These are phyloP conservation scores for Elephas maximus DNA, from an alignment of 2,113 vertebrate genomes.

Conservation along the genomic window DNA sequence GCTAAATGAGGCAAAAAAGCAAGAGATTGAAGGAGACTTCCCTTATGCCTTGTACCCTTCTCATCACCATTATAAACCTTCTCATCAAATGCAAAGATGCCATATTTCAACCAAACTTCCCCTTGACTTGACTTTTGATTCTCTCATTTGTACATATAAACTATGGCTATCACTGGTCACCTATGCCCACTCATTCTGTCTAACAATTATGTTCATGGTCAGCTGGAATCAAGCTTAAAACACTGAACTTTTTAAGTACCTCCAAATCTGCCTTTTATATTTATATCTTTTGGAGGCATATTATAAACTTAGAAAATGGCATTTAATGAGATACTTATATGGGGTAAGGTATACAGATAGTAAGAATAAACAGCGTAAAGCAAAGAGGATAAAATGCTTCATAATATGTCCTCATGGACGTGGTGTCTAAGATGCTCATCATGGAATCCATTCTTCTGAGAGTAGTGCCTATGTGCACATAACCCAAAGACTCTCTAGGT, in stretches of 20 bases:
- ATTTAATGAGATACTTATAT: neutral
- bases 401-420: neutral
- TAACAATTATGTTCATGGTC: neutral
- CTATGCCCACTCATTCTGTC: neutral
- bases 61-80: neutral
- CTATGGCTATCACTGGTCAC: neutral
- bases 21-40: neutral
- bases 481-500: neutral
- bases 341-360: neutral
- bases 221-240: neutral
- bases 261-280: neutral
- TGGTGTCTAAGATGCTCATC: neutral
- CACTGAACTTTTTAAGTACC: neutral
- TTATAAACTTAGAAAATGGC: neutral
- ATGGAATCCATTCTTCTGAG: neutral
- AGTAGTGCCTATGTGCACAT: neutral
- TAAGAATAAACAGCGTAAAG: neutral
- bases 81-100: neutral
- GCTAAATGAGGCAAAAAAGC: neutral
- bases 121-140: neutral
- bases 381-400: neutral
- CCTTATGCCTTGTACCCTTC: neutral
- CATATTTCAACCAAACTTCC: neutral
- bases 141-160: neutral
- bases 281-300: neutral